Evolutionary conservation across 1,140 invertebrate species (phyloP), one percentile per base, ranked within the genome.

Genomic region (Apocrypta bakeri): DNA sequence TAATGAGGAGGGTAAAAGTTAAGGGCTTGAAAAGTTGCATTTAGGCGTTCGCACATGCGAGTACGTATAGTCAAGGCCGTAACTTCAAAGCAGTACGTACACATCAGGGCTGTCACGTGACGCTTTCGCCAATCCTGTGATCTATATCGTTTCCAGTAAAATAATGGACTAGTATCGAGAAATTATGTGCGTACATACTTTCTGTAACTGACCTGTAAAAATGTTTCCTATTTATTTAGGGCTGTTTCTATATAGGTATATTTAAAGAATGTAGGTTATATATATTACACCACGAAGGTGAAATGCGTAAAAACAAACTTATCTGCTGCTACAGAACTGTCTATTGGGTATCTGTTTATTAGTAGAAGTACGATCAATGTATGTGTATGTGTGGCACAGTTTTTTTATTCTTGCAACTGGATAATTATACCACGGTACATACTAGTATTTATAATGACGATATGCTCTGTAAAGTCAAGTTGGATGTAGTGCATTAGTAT

Each of bases 51-150:
- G 40, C 29, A 69, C n/a, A 2, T 56, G n/a, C n/a, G 0, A 42
- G 21, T 17, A 27, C 68, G 56, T 63, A n/a, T n/a, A 75, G 56
- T 33, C 74, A 77, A 77, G 74, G 56, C 25, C 40, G 64, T 71
- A 71, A 37, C 27, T 8, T 29, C 9, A 27, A 0, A 29, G 24
- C 63, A 27, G 25, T 17, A 56, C n/a, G n/a, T n/a, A n/a, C n/a
- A n/a, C 17, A 56, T 6, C 48, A 66, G 73, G 21, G 42, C 27
- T 63, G 17, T 29, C 27, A 24, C 72, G 37, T 40, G 72, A 74
- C 25, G 72, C 29, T 14, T 14, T 7, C 40, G 42, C 14, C 14
- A 27, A 4, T n/a, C 24, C 24, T 24, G 0, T 25, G 11, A 42
- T 40, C 3, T 21, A 21, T 21, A 56, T 17, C n/a, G 17, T 17